A percentile compares a stretch with the other conserved stretches of the same genome.
Evolutionary conservation across 2,113 vertebrate genomes (phyloP).

Genomic region (Cynopterus brachyotis): DNA sequence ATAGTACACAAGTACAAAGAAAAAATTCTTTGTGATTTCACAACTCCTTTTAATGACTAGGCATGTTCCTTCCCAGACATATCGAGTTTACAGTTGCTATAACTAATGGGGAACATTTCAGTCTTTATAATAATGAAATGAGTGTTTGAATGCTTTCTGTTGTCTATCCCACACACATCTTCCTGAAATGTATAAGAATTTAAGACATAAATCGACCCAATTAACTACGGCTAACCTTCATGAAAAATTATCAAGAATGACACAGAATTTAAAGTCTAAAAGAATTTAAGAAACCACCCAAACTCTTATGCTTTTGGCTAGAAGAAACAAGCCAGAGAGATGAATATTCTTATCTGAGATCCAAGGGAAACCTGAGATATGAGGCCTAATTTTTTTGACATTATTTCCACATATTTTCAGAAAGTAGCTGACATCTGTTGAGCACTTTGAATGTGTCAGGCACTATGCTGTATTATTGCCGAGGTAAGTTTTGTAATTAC

Average conservation of each 20-base stretch:
- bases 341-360: background rate
- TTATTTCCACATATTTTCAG: background rate
- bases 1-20: background rate
- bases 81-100: background rate
- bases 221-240: background rate
- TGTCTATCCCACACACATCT: background rate
- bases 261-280: background rate
- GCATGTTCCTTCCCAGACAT: background rate
- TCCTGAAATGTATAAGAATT: background rate
- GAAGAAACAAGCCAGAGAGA: background rate
- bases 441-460: background rate
- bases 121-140: background rate
- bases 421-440: background rate
- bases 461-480: background rate
- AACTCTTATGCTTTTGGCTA: background rate
- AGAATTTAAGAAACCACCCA: background rate
- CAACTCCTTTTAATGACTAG: background rate
- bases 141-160: background rate
- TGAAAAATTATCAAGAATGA: background rate
- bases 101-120: background rate
- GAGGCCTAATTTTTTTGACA: background rate
- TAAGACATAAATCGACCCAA: background rate
- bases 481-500: background rate
- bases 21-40: background rate
- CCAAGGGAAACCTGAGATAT: background rate